phyloP scores from a whole-genome alignment of 2,797 vertebrate species.

The Hydrocynus forskahlii region DNA sequence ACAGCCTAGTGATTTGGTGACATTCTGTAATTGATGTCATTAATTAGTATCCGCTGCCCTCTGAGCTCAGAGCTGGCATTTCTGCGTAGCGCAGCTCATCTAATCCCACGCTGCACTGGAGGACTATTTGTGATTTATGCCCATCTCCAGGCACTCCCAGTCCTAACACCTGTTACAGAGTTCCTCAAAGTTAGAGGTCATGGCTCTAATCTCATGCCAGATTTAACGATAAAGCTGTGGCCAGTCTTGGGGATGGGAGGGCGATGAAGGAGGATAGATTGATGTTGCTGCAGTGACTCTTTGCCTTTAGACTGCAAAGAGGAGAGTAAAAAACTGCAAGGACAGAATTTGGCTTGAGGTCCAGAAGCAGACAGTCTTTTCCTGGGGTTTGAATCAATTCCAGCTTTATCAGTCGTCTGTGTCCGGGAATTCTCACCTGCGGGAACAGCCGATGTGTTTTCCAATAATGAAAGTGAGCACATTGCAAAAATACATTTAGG shows the following conservation, averaged over 20 bases:
- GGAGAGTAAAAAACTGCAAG: conserved; percentile 47
- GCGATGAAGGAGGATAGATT: conserved; percentile 75
- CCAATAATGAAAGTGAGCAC: conserved; percentile 85
- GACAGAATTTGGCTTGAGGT: conserved; percentile 78
- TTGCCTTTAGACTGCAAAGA: conserved; percentile 76
- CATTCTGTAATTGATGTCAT: conserved; percentile 59
- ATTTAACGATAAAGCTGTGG: conserved; percentile 76
- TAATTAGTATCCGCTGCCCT: conserved; percentile 57
- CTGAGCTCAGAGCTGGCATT: conserved; percentile 50
- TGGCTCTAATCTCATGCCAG: conserved; percentile 78
- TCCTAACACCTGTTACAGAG: conserved; percentile 67
- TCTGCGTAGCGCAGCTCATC: conserved; percentile 24
- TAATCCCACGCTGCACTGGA: conserved; percentile 47
- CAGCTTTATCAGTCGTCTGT: conserved; percentile 82
- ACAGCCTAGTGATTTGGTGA: conserved; percentile 60
- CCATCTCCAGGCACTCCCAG: conserved; percentile 44
- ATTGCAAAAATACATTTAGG: conserved; percentile 79
- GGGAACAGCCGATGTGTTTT: conserved; percentile 79
- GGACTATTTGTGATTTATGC: conserved; percentile 47
- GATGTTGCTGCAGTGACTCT: conserved; percentile 78
- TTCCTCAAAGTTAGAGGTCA: conserved; percentile 75
- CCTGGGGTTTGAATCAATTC: conserved; percentile 83
- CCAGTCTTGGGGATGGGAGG: conserved; percentile 65
- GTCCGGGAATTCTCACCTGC: conserved; percentile 79
- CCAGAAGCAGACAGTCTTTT: conserved; percentile 74